These are phyloP conservation scores for Lithobates sylvaticus DNA, from an alignment of 2,797 vertebrate genomes.

Conservation along the genomic window DNA sequence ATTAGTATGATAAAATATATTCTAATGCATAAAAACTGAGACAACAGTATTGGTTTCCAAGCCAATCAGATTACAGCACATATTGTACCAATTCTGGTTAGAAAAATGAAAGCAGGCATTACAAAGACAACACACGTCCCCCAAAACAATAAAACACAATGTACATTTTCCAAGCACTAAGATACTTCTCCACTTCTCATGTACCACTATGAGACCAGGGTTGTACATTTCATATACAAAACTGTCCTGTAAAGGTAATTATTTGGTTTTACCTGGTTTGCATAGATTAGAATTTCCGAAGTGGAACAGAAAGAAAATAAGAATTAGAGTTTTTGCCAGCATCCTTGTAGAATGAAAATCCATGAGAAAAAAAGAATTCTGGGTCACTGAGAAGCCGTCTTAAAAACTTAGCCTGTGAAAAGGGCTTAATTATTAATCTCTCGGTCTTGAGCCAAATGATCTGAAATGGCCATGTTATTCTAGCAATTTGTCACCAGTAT, in stretches of 20 bases:
- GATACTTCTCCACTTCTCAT: too few species aligned
- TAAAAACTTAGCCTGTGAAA: conserved; percentile 69
- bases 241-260: neutral
- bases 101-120: too few species aligned
- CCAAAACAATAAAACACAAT: too few species aligned
- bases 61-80: too few species aligned
- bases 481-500: conserved; percentile 69
- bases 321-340: conserved; percentile 72
- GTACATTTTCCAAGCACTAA: too few species aligned
- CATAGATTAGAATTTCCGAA: conserved; percentile 74
- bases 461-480: conserved; percentile 61
- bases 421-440: conserved; percentile 80
- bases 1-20: too few species aligned
- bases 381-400: conserved; percentile 69
- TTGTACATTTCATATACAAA: neutral
- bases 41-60: too few species aligned
- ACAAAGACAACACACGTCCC: too few species aligned
- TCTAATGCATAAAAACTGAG: too few species aligned
- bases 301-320: conserved; percentile 72
- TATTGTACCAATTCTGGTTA: too few species aligned
- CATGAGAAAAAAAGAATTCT: conserved; percentile 65
- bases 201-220: neutral
- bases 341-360: conserved; percentile 73
- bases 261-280: conserved; percentile 76
- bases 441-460: conserved; percentile 68